Evolutionary conservation across 2,113 vertebrate species (phyloP).

Genomic region (Gobiocypris rarus): DNA sequence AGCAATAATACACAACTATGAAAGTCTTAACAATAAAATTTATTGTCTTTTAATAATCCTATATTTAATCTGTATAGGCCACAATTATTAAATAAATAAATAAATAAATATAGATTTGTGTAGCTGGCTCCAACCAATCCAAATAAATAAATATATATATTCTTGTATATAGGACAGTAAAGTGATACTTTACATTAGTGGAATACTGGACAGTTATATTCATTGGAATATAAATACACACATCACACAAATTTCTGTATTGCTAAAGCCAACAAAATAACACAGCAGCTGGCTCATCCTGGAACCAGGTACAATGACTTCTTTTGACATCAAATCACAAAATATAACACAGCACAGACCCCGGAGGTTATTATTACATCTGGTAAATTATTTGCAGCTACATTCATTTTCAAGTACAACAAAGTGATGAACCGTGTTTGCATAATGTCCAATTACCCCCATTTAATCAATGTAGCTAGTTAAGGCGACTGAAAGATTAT

Average conservation of each 20-base stretch:
- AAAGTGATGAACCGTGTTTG: slow-evolving; percentile 49
- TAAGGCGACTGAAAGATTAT: slow-evolving; percentile 54
- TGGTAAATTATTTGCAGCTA: slow-evolving; percentile 62
- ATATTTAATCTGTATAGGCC: slow-evolving; percentile 65
- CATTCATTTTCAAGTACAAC: slow-evolving; percentile 71
- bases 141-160: too few relatives aligned
- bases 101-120: slow-evolving; percentile 84
- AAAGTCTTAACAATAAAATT: slow-evolving; percentile 64
- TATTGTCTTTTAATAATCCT: slow-evolving; percentile 50
- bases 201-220: slow-evolving; percentile 47
- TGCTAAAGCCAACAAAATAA: slow-evolving; percentile 71
- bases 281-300: slow-evolving; percentile 60
- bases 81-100: slow-evolving; percentile 63
- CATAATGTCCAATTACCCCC: slow-evolving; percentile 56
- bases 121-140: slow-evolving; percentile 68
- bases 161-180: slow-evolving; percentile 63
- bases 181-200: slow-evolving; percentile 68
- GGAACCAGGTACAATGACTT: slow-evolving; percentile 54
- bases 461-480: slow-evolving; percentile 41
- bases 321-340: slow-evolving; percentile 56
- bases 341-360: slow-evolving; percentile 57
- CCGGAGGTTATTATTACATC: slow-evolving; percentile 52
- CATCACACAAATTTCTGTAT: slow-evolving; percentile 79
- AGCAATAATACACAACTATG: slow-evolving; percentile 46
- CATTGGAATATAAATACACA: slow-evolving; percentile 66